Conservation (phyloP, 2,888 invertebrate species). For the Coelinius sp. region DNA sequence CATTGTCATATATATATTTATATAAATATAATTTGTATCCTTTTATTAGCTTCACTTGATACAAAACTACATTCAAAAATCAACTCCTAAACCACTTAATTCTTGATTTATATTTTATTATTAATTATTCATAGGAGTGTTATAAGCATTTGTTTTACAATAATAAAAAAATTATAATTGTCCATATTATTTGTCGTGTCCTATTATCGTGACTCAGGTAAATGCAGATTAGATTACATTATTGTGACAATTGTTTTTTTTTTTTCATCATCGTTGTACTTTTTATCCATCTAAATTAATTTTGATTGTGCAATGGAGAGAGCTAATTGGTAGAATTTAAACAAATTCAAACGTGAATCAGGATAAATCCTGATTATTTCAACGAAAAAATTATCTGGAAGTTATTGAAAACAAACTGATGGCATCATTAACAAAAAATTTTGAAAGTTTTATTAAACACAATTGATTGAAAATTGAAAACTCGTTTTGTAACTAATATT, state of each 20-base stretch:
- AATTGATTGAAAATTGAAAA: neutral
- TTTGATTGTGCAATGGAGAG: conserved; percentile 21
- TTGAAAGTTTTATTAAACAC: neutral
- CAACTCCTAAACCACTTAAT: conserved; percentile 31
- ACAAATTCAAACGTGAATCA: neutral
- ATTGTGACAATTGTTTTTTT: conserved; percentile 3
- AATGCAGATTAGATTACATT: conserved; percentile 40
- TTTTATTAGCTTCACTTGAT: conserved; percentile 1
- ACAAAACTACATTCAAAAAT: conserved; percentile 3
- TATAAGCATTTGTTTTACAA: conserved; percentile 45
- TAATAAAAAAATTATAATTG: conserved; percentile 37
- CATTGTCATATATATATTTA: conserved; percentile 18
- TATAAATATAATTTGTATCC: conserved; percentile 25
- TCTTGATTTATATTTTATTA: conserved; percentile 37
- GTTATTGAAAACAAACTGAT: neutral
- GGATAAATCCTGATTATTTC: neutral
- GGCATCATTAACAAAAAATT: neutral
- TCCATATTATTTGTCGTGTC: conserved; percentile 31
- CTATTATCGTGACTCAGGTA: conserved; percentile 42
- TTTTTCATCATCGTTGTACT: conserved; percentile 26
- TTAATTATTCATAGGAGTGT: conserved; percentile 39
- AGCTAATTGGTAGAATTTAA: conserved; percentile 2
- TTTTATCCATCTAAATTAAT: conserved; percentile 29
- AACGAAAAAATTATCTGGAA: conserved; percentile 8
- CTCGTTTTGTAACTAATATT: conserved; percentile 1